These are phyloP conservation scores for Fregata magnificens DNA, from an alignment of 2,113 vertebrate species.

Conservation along the genomic window DNA sequence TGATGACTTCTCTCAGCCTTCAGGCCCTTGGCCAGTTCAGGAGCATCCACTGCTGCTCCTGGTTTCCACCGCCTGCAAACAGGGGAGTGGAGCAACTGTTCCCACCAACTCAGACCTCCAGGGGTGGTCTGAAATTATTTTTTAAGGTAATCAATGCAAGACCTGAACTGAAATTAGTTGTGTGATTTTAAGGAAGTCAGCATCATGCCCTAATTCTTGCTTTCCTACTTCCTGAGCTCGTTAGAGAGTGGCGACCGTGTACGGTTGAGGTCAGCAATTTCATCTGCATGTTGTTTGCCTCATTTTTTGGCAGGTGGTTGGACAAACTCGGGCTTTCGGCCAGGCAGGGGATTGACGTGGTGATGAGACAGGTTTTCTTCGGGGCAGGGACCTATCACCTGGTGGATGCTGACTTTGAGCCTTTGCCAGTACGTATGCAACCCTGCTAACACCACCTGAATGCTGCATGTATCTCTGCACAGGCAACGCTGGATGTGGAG, in stretches of 20 bases:
- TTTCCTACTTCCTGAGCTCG: not conserved
- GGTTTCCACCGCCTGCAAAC: not conserved
- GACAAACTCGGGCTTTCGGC: slow-evolving; percentile 92
- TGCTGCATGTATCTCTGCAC: not conserved
- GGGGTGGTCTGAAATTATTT: not conserved
- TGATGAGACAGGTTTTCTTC: slow-evolving; percentile 92
- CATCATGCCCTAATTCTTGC: not conserved
- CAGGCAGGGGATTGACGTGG: slow-evolving; percentile 84
- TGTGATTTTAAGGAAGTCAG: not conserved
- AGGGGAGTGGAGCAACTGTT: not conserved
- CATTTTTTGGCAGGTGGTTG: slow-evolving; percentile 87
- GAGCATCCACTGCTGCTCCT: accelerated
- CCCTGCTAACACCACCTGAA: accelerated
- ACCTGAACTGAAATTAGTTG: not conserved
- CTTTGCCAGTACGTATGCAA: slow-evolving; percentile 83
- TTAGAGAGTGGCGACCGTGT: not conserved
- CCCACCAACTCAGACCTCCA: not conserved
- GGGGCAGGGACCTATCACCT: slow-evolving; percentile 91
- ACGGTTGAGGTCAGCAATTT: not conserved
- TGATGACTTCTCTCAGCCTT: not conserved
- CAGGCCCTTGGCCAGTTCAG: not conserved
- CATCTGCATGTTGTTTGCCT: not conserved
- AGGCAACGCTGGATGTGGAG: not conserved
- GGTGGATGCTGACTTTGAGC: slow-evolving; percentile 86
- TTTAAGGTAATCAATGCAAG: not conserved